phyloP scores from a whole-genome alignment of 2,797 vertebrate species.

The Serranus cabrilla region DNA sequence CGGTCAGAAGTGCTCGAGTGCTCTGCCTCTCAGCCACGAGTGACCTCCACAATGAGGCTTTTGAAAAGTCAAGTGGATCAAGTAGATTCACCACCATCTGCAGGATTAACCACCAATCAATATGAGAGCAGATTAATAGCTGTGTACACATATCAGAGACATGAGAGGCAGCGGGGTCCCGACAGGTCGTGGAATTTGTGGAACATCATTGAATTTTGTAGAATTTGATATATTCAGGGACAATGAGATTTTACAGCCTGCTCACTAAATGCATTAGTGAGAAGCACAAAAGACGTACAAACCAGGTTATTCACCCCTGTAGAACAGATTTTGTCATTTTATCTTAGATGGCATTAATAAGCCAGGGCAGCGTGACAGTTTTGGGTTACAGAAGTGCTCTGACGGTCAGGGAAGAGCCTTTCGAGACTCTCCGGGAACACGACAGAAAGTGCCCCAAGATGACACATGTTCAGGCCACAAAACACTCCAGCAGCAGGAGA shows the following conservation, averaged over 20 bases:
- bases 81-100: conserved; percentile 62
- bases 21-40: conserved; percentile 69
- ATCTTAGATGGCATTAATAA: conserved; percentile 11
- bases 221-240: neutral
- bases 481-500: neutral
- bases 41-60: conserved; percentile 75
- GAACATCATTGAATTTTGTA: neutral
- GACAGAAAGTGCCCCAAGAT: conserved; percentile 6
- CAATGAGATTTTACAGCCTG: neutral
- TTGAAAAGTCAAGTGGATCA: conserved; percentile 79
- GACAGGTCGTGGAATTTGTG: neutral
- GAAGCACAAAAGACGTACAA: neutral
- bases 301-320: neutral
- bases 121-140: conserved; percentile 62
- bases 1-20: conserved; percentile 64
- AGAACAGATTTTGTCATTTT: neutral
- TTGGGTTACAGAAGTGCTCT: conserved; percentile 30
- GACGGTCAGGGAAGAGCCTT: conserved; percentile 22
- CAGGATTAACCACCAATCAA: conserved; percentile 68
- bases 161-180: neutral
- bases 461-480: neutral
- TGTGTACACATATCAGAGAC: conserved; percentile 3
- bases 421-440: neutral
- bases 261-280: rapidly evolving
- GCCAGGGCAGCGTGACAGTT: conserved; percentile 49